Percentiles rank a stretch among this genome's conserved stretches.
These are phyloP conservation scores for Paramuricea clavata DNA, from an alignment of 92 coral and sea anemone species.

Conservation along the genomic window DNA sequence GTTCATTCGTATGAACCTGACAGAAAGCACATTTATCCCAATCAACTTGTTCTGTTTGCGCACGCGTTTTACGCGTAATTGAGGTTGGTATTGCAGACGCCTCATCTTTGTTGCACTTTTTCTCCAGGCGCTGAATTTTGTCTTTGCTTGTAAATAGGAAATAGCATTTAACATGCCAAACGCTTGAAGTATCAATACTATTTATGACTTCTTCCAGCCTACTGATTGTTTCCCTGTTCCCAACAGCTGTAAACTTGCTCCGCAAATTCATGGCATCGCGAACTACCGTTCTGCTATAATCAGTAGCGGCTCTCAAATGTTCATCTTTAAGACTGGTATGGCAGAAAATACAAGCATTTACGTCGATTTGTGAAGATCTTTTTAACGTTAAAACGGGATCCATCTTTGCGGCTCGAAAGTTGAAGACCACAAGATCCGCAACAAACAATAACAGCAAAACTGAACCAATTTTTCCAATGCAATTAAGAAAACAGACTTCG, in stretches of 20 bases:
- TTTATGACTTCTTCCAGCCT: no score
- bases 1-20: neutral
- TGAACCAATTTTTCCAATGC: no score
- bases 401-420: no score
- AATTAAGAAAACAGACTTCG: no score
- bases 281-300: neutral
- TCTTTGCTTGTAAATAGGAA: no score
- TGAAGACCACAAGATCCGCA: no score
- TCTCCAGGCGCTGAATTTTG: neutral
- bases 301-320: neutral
- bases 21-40: no score
- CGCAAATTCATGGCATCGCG: neutral
- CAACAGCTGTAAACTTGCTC: neutral
- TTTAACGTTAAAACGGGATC: slow-evolving; percentile 3
- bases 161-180: no score
- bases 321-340: neutral
- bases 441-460: no score
- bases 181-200: no score
- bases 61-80: neutral
- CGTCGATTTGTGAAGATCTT: neutral
- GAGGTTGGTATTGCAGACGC: neutral
- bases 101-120: neutral
- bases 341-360: neutral
- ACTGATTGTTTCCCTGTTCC: neutral
- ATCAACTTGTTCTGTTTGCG: neutral